A percentile compares a stretch with the other conserved stretches of the same genome.
These are phyloP conservation scores for Tinea pellionella DNA, from an alignment of 2,888 invertebrate genomes.

Conservation along the genomic window DNA sequence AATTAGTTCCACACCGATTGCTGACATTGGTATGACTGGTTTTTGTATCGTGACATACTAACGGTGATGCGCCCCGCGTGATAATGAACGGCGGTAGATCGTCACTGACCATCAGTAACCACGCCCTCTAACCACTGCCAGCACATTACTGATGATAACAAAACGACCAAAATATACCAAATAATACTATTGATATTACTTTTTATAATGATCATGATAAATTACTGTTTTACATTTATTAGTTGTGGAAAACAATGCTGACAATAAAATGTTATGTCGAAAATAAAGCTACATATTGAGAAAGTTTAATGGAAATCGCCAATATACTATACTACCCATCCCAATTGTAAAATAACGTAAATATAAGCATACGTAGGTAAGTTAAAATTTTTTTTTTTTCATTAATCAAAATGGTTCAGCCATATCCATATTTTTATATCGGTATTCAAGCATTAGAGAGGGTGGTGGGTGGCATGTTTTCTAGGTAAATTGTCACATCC, in stretches of 20 bases:
- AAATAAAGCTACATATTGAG: too few relatives aligned
- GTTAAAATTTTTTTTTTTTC: too few relatives aligned
- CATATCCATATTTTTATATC: background rate
- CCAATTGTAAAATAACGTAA: too few relatives aligned
- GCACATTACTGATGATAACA: background rate
- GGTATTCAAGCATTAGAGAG: background rate
- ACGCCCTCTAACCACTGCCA: background rate
- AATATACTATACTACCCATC: too few relatives aligned
- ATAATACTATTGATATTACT: background rate
- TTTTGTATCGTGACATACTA: background rate
- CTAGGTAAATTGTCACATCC: conserved; percentile 12
- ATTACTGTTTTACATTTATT: too few relatives aligned
- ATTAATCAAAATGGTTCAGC: background rate
- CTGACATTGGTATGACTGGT: background rate
- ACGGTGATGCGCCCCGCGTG: background rate
- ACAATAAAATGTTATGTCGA: too few relatives aligned
- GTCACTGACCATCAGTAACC: background rate
- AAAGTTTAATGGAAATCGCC: too few relatives aligned
- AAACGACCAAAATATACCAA: background rate
- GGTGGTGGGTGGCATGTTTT: conserved; percentile 11
- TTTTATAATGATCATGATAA: background rate
- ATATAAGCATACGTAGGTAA: too few relatives aligned
- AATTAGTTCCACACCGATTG: conserved; percentile 44
- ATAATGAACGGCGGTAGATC: background rate
- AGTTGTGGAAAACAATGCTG: too few relatives aligned